Evolutionary conservation across 2,797 vertebrate species (phyloP).

Genomic region (Pantherophis alleghaniensis): DNA sequence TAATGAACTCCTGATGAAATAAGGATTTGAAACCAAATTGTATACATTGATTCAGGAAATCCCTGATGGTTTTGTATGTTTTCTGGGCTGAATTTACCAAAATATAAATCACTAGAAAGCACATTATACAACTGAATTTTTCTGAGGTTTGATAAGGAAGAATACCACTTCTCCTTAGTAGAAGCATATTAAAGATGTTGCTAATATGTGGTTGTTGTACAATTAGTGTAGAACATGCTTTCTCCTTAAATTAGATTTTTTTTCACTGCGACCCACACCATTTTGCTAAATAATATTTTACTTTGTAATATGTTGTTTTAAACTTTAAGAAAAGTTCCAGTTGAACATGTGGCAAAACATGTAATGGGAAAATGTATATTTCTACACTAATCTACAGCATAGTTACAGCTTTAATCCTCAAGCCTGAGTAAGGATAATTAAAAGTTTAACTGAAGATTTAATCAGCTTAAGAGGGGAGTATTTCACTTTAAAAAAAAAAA

Average conservation of each 20-base stretch:
- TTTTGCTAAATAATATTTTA: neutral
- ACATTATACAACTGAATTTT: neutral
- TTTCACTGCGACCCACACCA: neutral
- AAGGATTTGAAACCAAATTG: neutral
- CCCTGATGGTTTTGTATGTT: neutral
- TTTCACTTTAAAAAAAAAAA: constrained; percentile 45
- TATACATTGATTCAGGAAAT: neutral
- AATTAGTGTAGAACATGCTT: constrained; percentile 5
- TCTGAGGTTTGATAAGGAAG: neutral
- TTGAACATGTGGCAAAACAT: constrained; percentile 26
- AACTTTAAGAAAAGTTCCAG: constrained; percentile 16
- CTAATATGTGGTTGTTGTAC: neutral
- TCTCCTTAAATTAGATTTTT: constrained; percentile 31
- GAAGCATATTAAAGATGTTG: neutral
- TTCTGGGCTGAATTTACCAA: neutral
- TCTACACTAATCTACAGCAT: constrained; percentile 23
- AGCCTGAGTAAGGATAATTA: constrained; percentile 28
- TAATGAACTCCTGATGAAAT: neutral
- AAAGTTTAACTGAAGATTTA: constrained; percentile 40
- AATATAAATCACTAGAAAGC: neutral
- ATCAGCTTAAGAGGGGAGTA: constrained; percentile 45
- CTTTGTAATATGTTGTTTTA: neutral
- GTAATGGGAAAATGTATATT: constrained; percentile 36
- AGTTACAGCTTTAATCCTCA: constrained; percentile 28
- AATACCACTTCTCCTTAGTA: neutral